A percentile compares a stretch with the other conserved stretches of the same genome.
These are phyloP conservation scores for Cladopsammia gracilis DNA, from an alignment of 64 coral and sea anemone genomes.

Conservation along the genomic window DNA sequence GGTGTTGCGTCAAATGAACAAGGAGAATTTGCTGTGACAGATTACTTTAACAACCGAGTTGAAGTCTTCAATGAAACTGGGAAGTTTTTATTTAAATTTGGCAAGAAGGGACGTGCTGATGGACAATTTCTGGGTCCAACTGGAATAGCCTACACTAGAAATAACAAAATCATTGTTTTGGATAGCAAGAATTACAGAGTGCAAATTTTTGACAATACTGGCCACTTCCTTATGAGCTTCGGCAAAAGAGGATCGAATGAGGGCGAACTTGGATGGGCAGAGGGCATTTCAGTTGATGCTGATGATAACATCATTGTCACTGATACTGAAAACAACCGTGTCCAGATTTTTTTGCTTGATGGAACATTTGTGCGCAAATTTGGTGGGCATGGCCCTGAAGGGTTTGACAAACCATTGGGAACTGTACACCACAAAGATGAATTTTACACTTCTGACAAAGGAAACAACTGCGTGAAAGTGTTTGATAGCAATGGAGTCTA, in stretches of 20 bases:
- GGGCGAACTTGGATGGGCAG: constrained; percentile 85
- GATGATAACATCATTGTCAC: constrained; percentile 86
- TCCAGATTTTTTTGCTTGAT: constrained; percentile 87
- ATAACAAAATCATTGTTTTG: constrained; percentile 80
- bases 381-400: constrained; percentile 83
- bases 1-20: constrained; percentile 73
- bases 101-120: constrained; percentile 73
- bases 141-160: constrained; percentile 72
- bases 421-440: constrained; percentile 77
- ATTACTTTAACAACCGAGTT: constrained; percentile 91
- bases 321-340: constrained; percentile 88
- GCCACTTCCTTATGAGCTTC: constrained; percentile 76
- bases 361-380: constrained; percentile 84
- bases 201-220: constrained; percentile 84
- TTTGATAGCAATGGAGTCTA: constrained; percentile 84
- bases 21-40: constrained; percentile 80
- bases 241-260: constrained; percentile 69
- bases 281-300: constrained; percentile 72
- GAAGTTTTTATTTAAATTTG: constrained; percentile 89
- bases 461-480: constrained; percentile 92
- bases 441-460: constrained; percentile 87
- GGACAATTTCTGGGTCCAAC: constrained; percentile 83
- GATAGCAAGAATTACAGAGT: constrained; percentile 89
- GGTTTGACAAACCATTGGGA: constrained; percentile 86
- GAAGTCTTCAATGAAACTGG: constrained; percentile 84